Base-by-base conservation (phyloP, 2,797 vertebrate species). In the Artibeus jamaicensis region DNA sequence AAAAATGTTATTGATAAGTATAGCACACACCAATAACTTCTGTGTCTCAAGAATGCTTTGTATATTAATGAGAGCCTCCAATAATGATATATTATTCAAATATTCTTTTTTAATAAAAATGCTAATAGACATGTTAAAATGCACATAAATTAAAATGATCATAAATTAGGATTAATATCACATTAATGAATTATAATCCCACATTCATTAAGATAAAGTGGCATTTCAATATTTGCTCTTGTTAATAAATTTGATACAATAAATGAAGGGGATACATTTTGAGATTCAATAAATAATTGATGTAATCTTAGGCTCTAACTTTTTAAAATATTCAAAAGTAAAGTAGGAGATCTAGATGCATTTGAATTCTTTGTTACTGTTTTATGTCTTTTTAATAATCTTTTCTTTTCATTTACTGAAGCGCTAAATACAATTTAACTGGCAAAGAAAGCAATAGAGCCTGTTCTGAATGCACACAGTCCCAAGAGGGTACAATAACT, bases 171-270 rank as follows among this genome's bases (percentile, higher is more conserved):
- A 95, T 97, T 97, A 97, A 96, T 97, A 97, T 95, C 93, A 96
- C 70, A 96, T 96, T 97, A 98, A 97, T 98, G 90, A 94, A 93
- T 96, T 97, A 68, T 97, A 97, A 82, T 81, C 24, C 89, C 86
- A 21, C 84, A 70, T 94, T 97, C 95, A 97, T 97, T 97, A 97
- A 96, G 97, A 95, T 96, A 97, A 97, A 97, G 93, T 92, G 77
- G 91, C 91, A 88, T 97, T 97, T 97, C 95, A 97, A 34, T 96
- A 94, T 97, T 93, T 98, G 59, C 97, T 97, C 96, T 88, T 89
- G 71, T 76, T 96, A 96, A 95, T 94, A 90, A 78, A 83, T 97
- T 91, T 95, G 92, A 88, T 90, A 71, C 73, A 98, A 78, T 86
- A 96, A 94, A 94, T 97, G 94, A 90, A 89, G 81, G 0, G 21